Evolutionary conservation across 2,113 vertebrate species (phyloP), one percentile per base, ranked within the genome.

Genomic region (Phylloscopus trochiloides): DNA sequence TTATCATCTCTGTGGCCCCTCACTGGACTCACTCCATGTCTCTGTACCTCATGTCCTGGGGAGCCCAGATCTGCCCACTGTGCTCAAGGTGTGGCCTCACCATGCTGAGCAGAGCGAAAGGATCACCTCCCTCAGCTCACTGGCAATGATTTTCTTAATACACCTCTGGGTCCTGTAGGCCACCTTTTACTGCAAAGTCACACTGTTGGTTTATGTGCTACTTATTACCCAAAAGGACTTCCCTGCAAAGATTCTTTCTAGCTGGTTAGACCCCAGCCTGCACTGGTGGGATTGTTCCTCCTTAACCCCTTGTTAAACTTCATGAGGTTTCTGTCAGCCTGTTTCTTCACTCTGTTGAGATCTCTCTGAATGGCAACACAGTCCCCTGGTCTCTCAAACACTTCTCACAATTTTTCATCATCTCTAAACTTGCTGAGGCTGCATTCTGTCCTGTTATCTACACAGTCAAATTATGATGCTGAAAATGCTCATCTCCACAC

Each of bases 31-130:
- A 18, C 54, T 34, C 20, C 9, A 12, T 36, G 14, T 45, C 21
- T 29, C 5, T 28, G 34, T n/a, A 19, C 62, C 34, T 58, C 12
- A 3, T 0, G 0, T 70, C 15, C 71, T 28, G 14, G 10, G 14
- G 19, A 55, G 19, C 28, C 57, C 54, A 68, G 36, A 63, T 9
- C 11, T 52, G 50, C 20, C 10, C 31, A 3, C 16, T 36, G 7
- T 7, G 28, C 3, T 2, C 36, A 43, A 12, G 0, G 0, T 22
- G 20, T 71, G 66, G 28, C 40, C 38, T 76, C 74, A 36, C 5
- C 12, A 0, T 20, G 34, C 68, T 50, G 25, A 73, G 68, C 32
- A 31, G 25, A 81, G 40, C 17, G 45, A 42, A 54, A 51, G 32
- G 32, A 32, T 82, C 47, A 32, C 61, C 14, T 43, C 20, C 31